These are phyloP conservation scores for Brachionus rotundiformis DNA, from an alignment of 1,140 invertebrate species.

Conservation along the genomic window DNA sequence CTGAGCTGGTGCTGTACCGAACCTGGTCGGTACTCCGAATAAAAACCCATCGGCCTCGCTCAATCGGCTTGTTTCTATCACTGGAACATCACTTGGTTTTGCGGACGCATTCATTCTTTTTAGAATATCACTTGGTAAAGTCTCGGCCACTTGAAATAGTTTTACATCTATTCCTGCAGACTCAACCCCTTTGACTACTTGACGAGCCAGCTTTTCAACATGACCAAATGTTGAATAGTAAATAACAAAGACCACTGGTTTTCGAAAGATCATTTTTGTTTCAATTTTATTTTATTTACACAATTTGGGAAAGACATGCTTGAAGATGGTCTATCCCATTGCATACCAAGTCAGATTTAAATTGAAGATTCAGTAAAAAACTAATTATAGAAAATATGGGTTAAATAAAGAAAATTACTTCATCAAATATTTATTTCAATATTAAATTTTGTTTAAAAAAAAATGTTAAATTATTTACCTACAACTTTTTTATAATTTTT, in stretches of 20 bases:
- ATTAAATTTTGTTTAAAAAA: not conserved
- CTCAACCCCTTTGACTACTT: not conserved
- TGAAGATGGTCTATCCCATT: no score
- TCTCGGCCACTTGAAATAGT: conserved; percentile 41
- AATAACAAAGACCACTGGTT: conserved; percentile 16
- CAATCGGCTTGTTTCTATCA: conserved; percentile 5
- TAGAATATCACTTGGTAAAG: conserved; percentile 11
- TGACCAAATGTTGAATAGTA: conserved; percentile 49
- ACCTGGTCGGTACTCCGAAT: conserved; percentile 30
- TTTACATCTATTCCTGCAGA: not conserved
- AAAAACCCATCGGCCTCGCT: conserved; percentile 37
- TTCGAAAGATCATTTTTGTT: not conserved
- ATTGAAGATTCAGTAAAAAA: no score
- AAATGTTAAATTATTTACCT: not conserved
- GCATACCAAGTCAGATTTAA: no score
- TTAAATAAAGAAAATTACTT: not conserved
- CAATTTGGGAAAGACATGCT: no score
- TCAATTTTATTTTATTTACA: not conserved
- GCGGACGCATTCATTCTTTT: not conserved
- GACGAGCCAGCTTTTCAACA: not conserved
- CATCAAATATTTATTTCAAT: not conserved
- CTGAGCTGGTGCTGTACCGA: conserved; percentile 26
- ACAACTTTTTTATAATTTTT: not conserved
- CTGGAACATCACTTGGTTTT: not conserved
- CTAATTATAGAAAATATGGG: no score